A percentile compares a stretch with the other conserved stretches of the same genome.
These are phyloP conservation scores for Matsumyia berberina DNA, from an alignment of 2,888 invertebrate genomes.

Conservation along the genomic window DNA sequence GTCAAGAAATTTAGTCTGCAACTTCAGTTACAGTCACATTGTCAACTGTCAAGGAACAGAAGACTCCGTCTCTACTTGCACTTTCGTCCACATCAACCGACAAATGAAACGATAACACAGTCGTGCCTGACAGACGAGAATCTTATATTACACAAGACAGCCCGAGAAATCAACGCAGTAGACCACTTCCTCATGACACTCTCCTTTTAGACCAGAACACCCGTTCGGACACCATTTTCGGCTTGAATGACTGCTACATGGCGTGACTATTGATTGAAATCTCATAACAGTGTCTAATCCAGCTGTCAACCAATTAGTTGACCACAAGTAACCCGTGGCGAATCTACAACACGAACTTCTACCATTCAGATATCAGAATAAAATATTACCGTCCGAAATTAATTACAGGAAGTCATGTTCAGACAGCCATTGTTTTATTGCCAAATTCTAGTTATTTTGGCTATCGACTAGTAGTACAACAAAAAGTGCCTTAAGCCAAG, in stretches of 20 bases:
- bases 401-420: neutral
- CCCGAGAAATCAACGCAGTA: too few relatives aligned
- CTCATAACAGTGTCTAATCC: neutral
- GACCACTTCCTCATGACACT: too few relatives aligned
- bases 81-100: neutral
- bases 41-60: too few relatives aligned
- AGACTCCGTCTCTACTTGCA: too few relatives aligned
- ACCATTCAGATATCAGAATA: too few relatives aligned
- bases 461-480: neutral
- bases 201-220: too few relatives aligned
- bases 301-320: neutral
- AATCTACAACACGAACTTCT: constrained; percentile 3
- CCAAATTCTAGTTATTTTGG: constrained; percentile 2
- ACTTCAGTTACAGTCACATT: too few relatives aligned
- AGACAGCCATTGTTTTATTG: constrained; percentile 10
- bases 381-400: constrained; percentile 2
- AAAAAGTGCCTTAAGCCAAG: constrained; percentile 6
- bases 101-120: too few relatives aligned
- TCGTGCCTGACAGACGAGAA: too few relatives aligned
- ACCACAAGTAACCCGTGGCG: neutral
- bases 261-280: neutral
- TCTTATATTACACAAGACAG: too few relatives aligned
- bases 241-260: neutral
- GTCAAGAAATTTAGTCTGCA: too few relatives aligned
- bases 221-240: neutral